Evolutionary conservation across 1,140 invertebrate species (phyloP).

Genomic region (Danaus plexippus): DNA sequence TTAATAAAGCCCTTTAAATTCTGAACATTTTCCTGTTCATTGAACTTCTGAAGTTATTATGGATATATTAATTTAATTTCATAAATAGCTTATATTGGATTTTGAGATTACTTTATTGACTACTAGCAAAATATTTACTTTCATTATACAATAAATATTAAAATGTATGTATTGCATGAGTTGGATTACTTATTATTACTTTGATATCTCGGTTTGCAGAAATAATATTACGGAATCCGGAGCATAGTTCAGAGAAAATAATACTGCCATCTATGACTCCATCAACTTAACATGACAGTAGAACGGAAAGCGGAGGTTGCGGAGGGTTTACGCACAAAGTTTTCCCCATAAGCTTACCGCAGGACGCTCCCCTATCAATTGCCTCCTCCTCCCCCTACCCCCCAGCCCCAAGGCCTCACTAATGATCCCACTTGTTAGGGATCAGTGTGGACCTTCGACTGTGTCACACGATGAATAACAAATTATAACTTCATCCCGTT

Average conservation of each 20-base stretch:
- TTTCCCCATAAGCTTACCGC: slow-evolving; percentile 63
- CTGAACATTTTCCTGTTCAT: slow-evolving; percentile 17
- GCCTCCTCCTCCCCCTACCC: slow-evolving; percentile 31
- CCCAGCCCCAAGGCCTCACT: slow-evolving; percentile 37
- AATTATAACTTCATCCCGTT: slow-evolving; percentile 16
- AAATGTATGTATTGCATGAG: too few relatives aligned
- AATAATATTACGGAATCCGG: background rate
- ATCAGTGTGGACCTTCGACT: slow-evolving; percentile 59
- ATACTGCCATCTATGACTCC: slow-evolving; percentile 20
- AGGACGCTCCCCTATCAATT: slow-evolving; percentile 66
- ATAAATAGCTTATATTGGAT: too few relatives aligned
- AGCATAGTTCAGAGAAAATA: slow-evolving; percentile 3
- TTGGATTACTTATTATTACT: too few relatives aligned
- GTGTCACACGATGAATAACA: slow-evolving; percentile 65
- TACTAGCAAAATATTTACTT: too few relatives aligned
- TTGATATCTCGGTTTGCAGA: too few relatives aligned
- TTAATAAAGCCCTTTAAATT: slow-evolving; percentile 12
- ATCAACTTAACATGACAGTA: slow-evolving; percentile 48
- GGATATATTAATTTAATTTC: too few relatives aligned
- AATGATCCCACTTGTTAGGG: slow-evolving; percentile 70
- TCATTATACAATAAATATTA: too few relatives aligned
- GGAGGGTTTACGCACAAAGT: slow-evolving; percentile 59
- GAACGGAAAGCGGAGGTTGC: slow-evolving; percentile 37
- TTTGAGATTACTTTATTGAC: too few relatives aligned
- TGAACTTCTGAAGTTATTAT: slow-evolving; percentile 15